Evolutionary conservation across 2,888 invertebrate species (phyloP), one percentile per base, ranked within the genome.

Genomic region (Reticulitermes lucifugus): DNA sequence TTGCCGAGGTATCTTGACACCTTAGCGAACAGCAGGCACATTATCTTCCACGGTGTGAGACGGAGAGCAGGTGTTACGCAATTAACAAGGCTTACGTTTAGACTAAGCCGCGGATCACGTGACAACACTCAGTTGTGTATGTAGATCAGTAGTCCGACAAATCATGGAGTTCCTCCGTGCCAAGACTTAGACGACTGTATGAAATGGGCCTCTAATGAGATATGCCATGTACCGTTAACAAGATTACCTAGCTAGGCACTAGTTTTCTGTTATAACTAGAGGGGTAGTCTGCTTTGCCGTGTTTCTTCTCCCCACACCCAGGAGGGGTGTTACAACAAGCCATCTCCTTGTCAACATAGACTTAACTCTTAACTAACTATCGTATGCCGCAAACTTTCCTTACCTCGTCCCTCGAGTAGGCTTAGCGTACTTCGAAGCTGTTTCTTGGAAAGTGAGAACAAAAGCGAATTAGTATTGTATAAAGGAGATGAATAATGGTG

Each of bases 281-380:
- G 29, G 7, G 71, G 71, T 60, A 60, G 14, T 29, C 12, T 59
- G 59, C 59, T 59, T 79, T 59, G 6, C 55, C 7, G 12, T 25
- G 25, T 71, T 60, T 21, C 21, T 21, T 21, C 18, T 60, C 60
- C 60, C 60, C 71, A 71, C 71, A 21, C 25, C 71, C 25, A 29
- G 14, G 29, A 71, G 29, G 60, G 22, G 21, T 35, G 25, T 25
- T 71, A 25, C 71, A 71, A 71, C 71, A 71, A 71, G 71, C 71
- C 71, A 35, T 25, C 71, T 46, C 71, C 71, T 71, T 71, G 71
- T 71, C 71, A 71, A 71, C 71, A 60, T 60, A 71, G 71, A 71
- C 79, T 55, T 51, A 46, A 79, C 79, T 79, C 79, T 79, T 79
- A 79, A 59, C 79, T 79, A 79, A 79, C 55, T 79, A 79, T 14